Evolutionary conservation across 2,113 vertebrate genomes (phyloP).

Genomic region (Erythrocercus mccallii): DNA sequence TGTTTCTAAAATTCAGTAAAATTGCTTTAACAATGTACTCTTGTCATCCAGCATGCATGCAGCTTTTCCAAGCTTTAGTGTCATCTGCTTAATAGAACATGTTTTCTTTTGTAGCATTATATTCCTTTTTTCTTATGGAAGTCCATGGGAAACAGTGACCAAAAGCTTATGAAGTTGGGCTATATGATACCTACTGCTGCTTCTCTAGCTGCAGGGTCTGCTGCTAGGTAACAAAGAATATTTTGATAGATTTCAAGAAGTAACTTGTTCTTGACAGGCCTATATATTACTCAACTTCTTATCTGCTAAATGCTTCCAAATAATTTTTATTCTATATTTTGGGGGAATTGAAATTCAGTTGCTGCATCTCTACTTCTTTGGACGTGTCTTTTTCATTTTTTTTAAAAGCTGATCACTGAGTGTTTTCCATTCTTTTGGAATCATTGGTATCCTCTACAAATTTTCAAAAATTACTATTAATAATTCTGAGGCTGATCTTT

Average conservation of each 20-base stretch:
- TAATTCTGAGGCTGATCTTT: not conserved
- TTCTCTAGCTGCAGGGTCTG: not conserved
- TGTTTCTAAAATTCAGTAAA: not conserved
- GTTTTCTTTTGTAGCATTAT: not conserved
- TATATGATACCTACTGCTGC: not conserved
- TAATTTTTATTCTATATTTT: not conserved
- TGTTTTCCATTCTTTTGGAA: not conserved
- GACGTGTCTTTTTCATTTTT: not conserved
- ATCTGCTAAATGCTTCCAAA: not conserved
- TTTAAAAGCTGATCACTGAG: not conserved
- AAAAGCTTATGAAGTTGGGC: not conserved
- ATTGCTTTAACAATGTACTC: not conserved
- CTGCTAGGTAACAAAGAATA: not conserved
- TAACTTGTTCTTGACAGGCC: not conserved
- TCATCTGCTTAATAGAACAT: not conserved
- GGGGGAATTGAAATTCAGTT: not conserved
- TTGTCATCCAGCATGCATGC: not conserved
- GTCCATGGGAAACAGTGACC: not conserved
- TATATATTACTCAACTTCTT: not conserved
- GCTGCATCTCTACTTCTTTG: not conserved
- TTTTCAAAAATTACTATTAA: not conserved
- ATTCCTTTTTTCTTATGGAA: not conserved
- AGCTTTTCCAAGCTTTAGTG: not conserved
- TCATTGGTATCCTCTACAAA: not conserved
- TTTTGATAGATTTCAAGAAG: not conserved